Evolutionary conservation across 2,888 invertebrate species (phyloP).

Genomic region (Tipula vernalis): DNA sequence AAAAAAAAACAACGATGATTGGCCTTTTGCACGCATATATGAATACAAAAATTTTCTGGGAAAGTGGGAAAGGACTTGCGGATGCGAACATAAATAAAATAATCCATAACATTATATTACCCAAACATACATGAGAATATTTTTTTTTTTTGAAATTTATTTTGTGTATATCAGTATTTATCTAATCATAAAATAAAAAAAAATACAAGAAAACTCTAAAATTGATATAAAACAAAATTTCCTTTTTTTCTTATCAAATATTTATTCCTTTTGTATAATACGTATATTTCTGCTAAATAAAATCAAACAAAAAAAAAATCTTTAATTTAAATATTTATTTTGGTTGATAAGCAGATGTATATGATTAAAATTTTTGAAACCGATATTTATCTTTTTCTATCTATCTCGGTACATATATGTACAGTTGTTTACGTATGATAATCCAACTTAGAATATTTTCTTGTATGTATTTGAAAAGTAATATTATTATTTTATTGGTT

Average conservation of each 20-base stretch:
- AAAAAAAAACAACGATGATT: not conserved
- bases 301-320: not conserved
- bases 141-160: not conserved
- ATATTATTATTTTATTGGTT: not conserved
- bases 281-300: not conserved
- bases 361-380: not conserved
- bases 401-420: not conserved
- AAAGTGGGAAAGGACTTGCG: not conserved
- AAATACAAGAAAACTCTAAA: not conserved
- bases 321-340: not conserved
- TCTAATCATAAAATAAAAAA: not conserved
- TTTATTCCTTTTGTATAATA: not conserved
- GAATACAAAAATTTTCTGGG: not conserved
- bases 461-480: not conserved
- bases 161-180: not conserved
- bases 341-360: not conserved
- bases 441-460: not conserved
- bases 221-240: not conserved
- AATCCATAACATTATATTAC: not conserved
- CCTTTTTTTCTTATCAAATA: not conserved
- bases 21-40: not conserved
- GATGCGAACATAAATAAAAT: not conserved
- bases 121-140: not conserved
- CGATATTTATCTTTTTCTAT: not conserved
- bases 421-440: not conserved